phyloP scores from a whole-genome alignment of 1,140 invertebrate genomes.

The Tetramorium parvispinum region DNA sequence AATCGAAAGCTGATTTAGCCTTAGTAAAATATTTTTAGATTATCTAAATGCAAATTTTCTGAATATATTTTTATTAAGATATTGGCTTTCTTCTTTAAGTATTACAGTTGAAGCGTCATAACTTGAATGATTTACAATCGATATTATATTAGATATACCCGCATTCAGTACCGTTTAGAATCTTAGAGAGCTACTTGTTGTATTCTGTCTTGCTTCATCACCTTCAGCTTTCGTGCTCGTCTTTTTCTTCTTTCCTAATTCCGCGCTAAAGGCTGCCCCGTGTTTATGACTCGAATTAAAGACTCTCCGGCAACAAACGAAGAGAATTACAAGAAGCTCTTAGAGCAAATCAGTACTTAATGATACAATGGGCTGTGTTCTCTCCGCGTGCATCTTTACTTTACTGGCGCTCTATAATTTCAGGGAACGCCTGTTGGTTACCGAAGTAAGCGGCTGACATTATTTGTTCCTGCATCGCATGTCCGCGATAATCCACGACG shows the following conservation, averaged over 20 bases:
- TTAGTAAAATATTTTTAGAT: background rate
- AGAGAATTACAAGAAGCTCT: conserved; percentile 40
- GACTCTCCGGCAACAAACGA: conserved; percentile 11
- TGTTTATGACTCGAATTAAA: conserved; percentile 33
- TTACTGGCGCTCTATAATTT: conserved; percentile 39
- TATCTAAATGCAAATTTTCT: background rate
- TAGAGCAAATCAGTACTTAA: conserved; percentile 36
- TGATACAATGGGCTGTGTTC: conserved; percentile 8
- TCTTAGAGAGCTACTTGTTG: background rate
- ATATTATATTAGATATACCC: conserved; percentile 77
- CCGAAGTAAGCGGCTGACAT: background rate
- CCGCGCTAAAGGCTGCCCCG: background rate
- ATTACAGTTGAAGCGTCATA: conserved; percentile 76
- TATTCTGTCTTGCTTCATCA: background rate
- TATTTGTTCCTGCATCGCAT: background rate
- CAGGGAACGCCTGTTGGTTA: conserved; percentile 13
- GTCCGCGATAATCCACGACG: background rate
- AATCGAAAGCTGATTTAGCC: background rate
- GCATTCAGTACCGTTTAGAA: conserved; percentile 17
- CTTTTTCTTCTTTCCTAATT: conserved; percentile 4
- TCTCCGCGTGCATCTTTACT: conserved; percentile 6
- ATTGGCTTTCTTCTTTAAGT: conserved; percentile 30
- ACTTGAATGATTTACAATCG: conserved; percentile 81
- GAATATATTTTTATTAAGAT: background rate
- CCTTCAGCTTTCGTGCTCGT: background rate